Evolutionary conservation across 2,113 vertebrate species (phyloP).

Genomic region (Gambusia affinis): DNA sequence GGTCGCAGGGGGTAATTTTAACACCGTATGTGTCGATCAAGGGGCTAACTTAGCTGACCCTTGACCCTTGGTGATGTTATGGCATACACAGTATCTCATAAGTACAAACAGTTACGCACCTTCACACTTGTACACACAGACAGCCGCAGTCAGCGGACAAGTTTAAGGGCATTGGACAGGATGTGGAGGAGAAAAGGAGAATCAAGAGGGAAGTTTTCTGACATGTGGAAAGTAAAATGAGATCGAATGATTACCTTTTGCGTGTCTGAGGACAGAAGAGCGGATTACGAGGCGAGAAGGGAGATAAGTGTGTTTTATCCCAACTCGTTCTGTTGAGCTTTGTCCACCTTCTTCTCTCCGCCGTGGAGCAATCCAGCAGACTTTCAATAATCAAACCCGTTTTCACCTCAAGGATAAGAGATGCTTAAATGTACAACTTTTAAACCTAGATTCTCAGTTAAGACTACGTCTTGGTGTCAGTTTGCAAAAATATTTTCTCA

Average conservation of each 20-base stretch:
- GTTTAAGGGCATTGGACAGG: background rate
- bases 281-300: conserved; percentile 2
- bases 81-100: background rate
- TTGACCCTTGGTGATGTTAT: conserved; percentile 1
- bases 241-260: background rate
- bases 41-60: background rate
- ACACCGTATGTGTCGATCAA: background rate
- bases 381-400: background rate
- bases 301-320: background rate
- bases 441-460: no score
- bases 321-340: background rate
- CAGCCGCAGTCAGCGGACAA: background rate
- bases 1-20: conserved; percentile 2
- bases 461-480: no score
- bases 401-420: no score
- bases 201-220: no score
- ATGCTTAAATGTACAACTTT: no score
- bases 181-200: no score
- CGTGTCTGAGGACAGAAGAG: conserved; percentile 1
- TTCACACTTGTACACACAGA: no score
- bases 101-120: background rate
- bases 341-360: no score
- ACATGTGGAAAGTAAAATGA: no score
- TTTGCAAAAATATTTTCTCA: no score
- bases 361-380: background rate